These are phyloP conservation scores for Charaxes varanes DNA, from an alignment of 1,140 invertebrate species.

Conservation along the genomic window DNA sequence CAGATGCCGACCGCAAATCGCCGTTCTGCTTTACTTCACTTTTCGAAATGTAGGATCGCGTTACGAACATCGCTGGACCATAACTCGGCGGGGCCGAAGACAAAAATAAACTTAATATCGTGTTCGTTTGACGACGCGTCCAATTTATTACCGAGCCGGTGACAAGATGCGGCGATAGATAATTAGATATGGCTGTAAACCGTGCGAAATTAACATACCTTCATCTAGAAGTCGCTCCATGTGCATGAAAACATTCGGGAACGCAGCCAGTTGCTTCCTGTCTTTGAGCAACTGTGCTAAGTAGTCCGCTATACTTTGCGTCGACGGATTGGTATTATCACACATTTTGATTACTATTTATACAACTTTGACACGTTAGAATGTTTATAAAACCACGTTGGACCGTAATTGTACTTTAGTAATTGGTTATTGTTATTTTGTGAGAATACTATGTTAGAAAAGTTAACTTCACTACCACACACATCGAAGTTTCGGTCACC, in stretches of 20 bases:
- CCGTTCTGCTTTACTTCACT: slow-evolving; percentile 63
- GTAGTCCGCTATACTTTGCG: slow-evolving; percentile 98
- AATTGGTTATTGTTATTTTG: slow-evolving; percentile 67
- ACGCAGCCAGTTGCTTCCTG: slow-evolving; percentile 99
- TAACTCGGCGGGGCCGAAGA: slow-evolving; percentile 69
- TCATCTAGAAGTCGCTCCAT: slow-evolving; percentile 99
- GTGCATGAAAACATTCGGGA: slow-evolving; percentile 99
- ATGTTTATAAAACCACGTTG: slow-evolving; percentile 58
- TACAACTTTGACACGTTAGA: slow-evolving; percentile 67
- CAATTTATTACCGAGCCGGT: slow-evolving; percentile 55
- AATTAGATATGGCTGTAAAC: slow-evolving; percentile 8
- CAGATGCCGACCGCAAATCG: slow-evolving; percentile 59
- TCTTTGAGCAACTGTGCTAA: slow-evolving; percentile 99
- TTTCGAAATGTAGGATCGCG: slow-evolving; percentile 66
- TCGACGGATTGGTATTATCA: slow-evolving; percentile 84
- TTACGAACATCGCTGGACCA: slow-evolving; percentile 71
- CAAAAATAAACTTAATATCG: slow-evolving; percentile 73
- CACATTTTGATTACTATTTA: slow-evolving; percentile 78
- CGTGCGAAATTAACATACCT: slow-evolving; percentile 82
- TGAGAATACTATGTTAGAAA: slow-evolving; percentile 71
- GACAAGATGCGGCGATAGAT: slow-evolving; percentile 36
- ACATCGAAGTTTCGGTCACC: slow-evolving; percentile 71
- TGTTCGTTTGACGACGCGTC: slow-evolving; percentile 67
- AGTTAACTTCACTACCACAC: slow-evolving; percentile 73
- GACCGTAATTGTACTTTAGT: slow-evolving; percentile 65